Evolutionary conservation across 1,140 invertebrate genomes (phyloP).

Genomic region (Oryzaephilus surinamensis): DNA sequence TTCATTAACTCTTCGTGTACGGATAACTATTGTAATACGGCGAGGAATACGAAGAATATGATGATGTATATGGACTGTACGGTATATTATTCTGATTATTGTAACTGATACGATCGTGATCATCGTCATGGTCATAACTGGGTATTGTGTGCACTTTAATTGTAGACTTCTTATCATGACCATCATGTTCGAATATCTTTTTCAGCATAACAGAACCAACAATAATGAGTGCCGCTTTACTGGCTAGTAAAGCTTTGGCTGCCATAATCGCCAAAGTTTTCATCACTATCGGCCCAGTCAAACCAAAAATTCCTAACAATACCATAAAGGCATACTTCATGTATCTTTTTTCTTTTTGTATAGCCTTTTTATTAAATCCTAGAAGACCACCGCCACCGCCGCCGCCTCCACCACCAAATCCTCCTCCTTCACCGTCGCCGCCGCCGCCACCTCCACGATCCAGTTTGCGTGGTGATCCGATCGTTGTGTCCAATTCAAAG

Average conservation of each 20-base stretch:
- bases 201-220: slow-evolving; percentile 57
- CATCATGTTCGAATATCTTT: slow-evolving; percentile 54
- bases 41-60: too few relatives aligned
- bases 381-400: slow-evolving; percentile 12
- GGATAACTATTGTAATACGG: slow-evolving; percentile 4
- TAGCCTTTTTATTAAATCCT: slow-evolving; percentile 17
- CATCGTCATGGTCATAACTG: slow-evolving; percentile 20
- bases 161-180: slow-evolving; percentile 44
- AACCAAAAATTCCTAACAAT: slow-evolving; percentile 48
- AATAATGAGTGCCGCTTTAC: slow-evolving; percentile 56
- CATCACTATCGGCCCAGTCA: slow-evolving; percentile 44
- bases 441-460: slow-evolving; percentile 4
- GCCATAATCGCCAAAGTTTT: slow-evolving; percentile 55
- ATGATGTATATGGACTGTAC: too few relatives aligned
- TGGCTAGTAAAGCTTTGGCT: slow-evolving; percentile 54
- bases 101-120: slow-evolving; percentile 19
- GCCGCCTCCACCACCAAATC: background rate
- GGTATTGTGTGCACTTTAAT: slow-evolving; percentile 45
- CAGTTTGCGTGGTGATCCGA: background rate
- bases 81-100: too few relatives aligned
- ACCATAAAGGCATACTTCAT: slow-evolving; percentile 41
- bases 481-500: slow-evolving; percentile 16
- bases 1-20: slow-evolving; percentile 4
- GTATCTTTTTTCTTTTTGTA: slow-evolving; percentile 26
- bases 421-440: slow-evolving; percentile 4